Evolutionary conservation across 2,888 invertebrate genomes (phyloP).

Genomic region (Leucophora obtusa): DNA sequence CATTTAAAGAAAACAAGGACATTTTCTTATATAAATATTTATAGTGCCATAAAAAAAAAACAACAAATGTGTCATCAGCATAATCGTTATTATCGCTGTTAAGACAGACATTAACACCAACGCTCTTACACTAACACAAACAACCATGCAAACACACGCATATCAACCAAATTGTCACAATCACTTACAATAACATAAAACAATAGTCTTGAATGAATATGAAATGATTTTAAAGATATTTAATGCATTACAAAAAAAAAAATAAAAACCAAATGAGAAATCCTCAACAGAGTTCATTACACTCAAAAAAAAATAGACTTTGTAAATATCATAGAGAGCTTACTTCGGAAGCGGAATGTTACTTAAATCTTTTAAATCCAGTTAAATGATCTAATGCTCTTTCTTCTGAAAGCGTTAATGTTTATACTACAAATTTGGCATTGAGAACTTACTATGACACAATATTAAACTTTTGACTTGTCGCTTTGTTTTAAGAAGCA

Average conservation of each 20-base stretch:
- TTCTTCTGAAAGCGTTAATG: too few species aligned
- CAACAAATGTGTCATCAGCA: slow-evolving; percentile 31
- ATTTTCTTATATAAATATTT: slow-evolving; percentile 22
- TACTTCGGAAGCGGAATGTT: too few species aligned
- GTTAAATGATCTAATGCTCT: too few species aligned
- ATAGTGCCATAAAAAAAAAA: slow-evolving; percentile 26
- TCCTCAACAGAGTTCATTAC: neutral
- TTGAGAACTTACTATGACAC: too few species aligned
- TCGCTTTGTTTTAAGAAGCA: too few species aligned
- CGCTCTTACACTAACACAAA: neutral
- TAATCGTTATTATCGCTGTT: slow-evolving; percentile 31
- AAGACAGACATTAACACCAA: slow-evolving; percentile 28
- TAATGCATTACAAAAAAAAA: slow-evolving; percentile 8
- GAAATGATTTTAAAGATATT: slow-evolving; percentile 20
- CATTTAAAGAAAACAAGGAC: neutral
- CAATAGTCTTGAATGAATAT: slow-evolving; percentile 9
- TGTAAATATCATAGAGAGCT: too few species aligned
- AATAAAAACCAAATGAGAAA: slow-evolving; percentile 22
- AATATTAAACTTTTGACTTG: too few species aligned
- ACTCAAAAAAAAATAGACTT: neutral
- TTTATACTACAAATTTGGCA: too few species aligned
- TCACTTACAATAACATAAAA: slow-evolving; percentile 59
- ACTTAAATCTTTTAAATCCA: too few species aligned
- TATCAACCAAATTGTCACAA: slow-evolving; percentile 36
- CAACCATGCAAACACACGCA: neutral